Evolutionary conservation across 2,113 vertebrate species (phyloP).

Genomic region (Gobio gobio): DNA sequence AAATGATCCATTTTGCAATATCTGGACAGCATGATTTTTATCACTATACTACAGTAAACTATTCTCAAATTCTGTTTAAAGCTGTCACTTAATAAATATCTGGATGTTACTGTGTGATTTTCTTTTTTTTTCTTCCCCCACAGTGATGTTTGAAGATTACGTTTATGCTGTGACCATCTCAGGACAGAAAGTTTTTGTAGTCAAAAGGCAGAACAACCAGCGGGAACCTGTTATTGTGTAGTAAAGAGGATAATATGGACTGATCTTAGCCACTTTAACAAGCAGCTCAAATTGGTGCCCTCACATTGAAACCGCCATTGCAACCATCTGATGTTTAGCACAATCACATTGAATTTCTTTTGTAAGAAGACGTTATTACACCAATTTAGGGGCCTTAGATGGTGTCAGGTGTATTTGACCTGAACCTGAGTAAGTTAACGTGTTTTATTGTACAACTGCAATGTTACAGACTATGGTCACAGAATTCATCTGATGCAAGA

Average conservation of each 20-base stretch:
- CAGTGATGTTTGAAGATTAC: slow-evolving; percentile 90
- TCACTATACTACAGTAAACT: background rate
- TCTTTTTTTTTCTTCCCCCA: slow-evolving; percentile 31
- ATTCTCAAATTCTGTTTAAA: background rate
- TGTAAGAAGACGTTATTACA: background rate
- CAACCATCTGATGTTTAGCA: slow-evolving; percentile 11
- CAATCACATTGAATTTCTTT: background rate
- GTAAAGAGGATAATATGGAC: background rate
- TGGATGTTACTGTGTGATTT: background rate
- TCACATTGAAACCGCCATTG: slow-evolving; percentile 7
- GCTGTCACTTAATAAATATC: background rate
- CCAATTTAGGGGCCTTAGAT: background rate
- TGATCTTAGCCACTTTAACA: background rate
- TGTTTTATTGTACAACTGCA: background rate
- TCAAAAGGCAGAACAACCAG: slow-evolving; percentile 88
- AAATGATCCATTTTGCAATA: too few species aligned
- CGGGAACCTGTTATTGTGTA: slow-evolving; percentile 81
- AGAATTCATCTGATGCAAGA: background rate
- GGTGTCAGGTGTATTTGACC: background rate
- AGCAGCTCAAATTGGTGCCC: background rate
- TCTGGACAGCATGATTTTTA: background rate
- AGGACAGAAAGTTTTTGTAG: slow-evolving; percentile 90
- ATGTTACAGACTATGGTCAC: background rate
- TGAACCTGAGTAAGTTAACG: background rate
- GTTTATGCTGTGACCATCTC: slow-evolving; percentile 86